phyloP scores from a whole-genome alignment of 2,797 vertebrate genomes.

The Sebastes goodei region DNA sequence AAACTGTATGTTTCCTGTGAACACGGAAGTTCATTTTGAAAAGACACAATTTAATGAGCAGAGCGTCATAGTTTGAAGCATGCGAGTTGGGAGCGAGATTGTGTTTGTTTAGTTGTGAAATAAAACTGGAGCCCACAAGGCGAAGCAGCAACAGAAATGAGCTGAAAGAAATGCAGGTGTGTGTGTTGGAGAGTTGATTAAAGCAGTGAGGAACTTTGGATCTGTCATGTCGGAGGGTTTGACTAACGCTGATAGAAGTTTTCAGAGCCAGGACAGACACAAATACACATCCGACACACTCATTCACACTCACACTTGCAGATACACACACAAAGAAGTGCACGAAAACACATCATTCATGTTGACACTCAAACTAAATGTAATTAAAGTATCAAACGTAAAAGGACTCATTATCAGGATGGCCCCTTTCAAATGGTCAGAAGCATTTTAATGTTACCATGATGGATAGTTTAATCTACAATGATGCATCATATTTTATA shows the following conservation, averaged over 20 bases:
- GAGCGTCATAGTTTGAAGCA: too few relatives aligned
- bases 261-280: not conserved
- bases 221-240: not conserved
- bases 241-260: not conserved
- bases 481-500: not conserved
- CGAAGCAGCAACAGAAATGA: too few relatives aligned
- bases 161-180: too few relatives aligned
- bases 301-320: not conserved
- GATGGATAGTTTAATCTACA: too few relatives aligned
- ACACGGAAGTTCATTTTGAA: too few relatives aligned
- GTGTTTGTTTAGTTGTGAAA: too few relatives aligned
- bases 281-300: not conserved
- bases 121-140: too few relatives aligned
- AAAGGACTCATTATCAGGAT: too few relatives aligned
- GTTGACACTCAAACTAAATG: not conserved
- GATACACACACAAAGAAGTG: not conserved
- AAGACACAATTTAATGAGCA: too few relatives aligned
- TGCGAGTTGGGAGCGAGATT: too few relatives aligned
- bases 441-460: not conserved
- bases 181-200: not conserved
- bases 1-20: too few relatives aligned
- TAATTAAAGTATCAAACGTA: not conserved
- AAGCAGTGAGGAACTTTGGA: not conserved
- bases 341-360: not conserved
- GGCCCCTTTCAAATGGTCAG: not conserved